phyloP scores from a whole-genome alignment of 2,888 invertebrate genomes.

The Baccha elongata region DNA sequence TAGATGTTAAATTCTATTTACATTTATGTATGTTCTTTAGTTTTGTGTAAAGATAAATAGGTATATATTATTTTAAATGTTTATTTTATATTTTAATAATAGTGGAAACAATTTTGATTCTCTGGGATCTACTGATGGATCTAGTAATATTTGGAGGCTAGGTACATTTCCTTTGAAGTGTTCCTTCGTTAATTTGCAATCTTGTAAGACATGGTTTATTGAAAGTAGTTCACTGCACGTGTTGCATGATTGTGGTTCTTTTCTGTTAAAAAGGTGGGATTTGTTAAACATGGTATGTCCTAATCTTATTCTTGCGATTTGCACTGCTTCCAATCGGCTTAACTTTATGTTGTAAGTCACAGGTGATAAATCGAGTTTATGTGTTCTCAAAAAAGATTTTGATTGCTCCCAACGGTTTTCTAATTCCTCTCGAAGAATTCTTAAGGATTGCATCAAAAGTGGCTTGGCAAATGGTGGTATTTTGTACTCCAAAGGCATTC shows the following conservation, averaged over 20 bases:
- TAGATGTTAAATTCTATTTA: no score
- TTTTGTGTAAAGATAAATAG: no score
- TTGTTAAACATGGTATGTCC: neutral
- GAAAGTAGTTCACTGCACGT: neutral
- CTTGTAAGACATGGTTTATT: neutral
- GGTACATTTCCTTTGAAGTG: no score
- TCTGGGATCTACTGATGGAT: no score
- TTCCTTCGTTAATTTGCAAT: no score
- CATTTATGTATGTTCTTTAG: no score
- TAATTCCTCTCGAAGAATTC: neutral
- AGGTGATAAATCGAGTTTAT: neutral
- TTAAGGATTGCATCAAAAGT: neutral
- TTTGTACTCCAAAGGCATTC: neutral
- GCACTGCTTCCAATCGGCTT: neutral
- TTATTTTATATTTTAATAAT: no score
- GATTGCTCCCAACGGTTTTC: neutral
- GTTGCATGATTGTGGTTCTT: neutral
- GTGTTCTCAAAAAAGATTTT: conserved; percentile 1
- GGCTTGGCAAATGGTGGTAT: conserved; percentile 1
- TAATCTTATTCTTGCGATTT: neutral
- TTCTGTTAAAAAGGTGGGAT: neutral
- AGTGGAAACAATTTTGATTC: no score
- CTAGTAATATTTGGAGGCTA: no score
- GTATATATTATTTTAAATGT: no score
- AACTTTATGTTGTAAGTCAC: neutral